Conservation (phyloP, 2,888 invertebrate species). For the Watsonalla binaria region DNA sequence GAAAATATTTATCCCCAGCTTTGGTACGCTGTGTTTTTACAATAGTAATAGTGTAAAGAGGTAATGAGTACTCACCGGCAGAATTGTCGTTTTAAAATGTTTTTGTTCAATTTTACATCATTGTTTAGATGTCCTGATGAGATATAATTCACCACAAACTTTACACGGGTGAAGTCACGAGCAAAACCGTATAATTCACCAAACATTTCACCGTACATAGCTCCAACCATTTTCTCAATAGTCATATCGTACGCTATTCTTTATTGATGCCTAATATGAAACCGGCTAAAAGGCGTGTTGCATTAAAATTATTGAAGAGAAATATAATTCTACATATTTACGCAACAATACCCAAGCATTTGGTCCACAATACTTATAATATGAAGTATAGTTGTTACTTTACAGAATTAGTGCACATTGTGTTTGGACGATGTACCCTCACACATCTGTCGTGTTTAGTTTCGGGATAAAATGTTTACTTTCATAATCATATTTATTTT, state of each 20-base stretch:
- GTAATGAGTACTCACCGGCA: too few species aligned
- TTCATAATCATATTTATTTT: constrained; percentile 23
- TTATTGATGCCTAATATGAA: background rate
- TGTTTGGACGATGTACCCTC: constrained; percentile 47
- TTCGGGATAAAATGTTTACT: constrained; percentile 39
- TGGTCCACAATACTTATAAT: constrained; percentile 44
- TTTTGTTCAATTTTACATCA: too few species aligned
- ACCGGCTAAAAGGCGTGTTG: background rate
- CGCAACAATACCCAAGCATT: constrained; percentile 52
- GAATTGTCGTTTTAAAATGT: too few species aligned
- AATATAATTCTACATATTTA: constrained; percentile 50
- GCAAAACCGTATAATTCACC: too few species aligned
- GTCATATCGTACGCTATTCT: too few species aligned
- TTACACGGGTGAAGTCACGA: too few species aligned
- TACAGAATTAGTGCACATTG: constrained; percentile 66
- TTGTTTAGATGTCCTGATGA: too few species aligned
- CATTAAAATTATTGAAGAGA: constrained; percentile 9
- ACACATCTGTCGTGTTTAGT: constrained; percentile 63
- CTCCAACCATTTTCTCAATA: too few species aligned
- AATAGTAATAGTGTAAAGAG: too few species aligned
- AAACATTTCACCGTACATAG: too few species aligned
- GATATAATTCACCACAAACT: too few species aligned
- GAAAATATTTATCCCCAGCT: background rate
- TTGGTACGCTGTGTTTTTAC: too few species aligned
- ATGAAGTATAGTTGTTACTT: constrained; percentile 52